Base-by-base conservation (phyloP, 2,797 vertebrate species). In the Siniperca obscura region DNA sequence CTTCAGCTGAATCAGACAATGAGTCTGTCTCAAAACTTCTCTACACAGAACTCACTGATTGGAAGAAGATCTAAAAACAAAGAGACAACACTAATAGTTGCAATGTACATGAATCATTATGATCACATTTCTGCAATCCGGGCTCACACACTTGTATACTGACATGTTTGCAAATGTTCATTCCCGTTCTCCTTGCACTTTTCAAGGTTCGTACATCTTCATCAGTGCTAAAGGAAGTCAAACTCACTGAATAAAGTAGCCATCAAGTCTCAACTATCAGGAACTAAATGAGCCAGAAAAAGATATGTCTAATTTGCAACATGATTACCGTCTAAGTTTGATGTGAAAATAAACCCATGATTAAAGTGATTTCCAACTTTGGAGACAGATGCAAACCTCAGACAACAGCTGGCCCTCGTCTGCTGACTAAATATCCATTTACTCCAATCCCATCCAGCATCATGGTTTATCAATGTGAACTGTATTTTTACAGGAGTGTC, bases 321-420 rank as follows among this genome's bases (percentile, higher is more conserved):
- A 52, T 85, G 76, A 89, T 89, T 84, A 78, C 71, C 48, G 17
- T 79, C 69, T 66, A 34, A 82, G 85, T 89, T 91, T 82, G 82
- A 91, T 89, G 85, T 80, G 83, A 89, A 93, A 93, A 93, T 90
- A 90, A 93, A 92, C 46, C 74, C 66, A 4, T 85, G 85, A 90
- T 91, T 92, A 90, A 93, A 93, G 89, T 85, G 78, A 85, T 86
- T 91, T 88, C 79, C 80, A 78, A 80, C 68, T 64, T 61, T 69
- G 90, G 82, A 89, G 86, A 83, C 83, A 70, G 68, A 86, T 64
- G 7, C 83, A 85, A 83, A 90, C 71, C 84, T 88, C 90, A 89
- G 82, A 82, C 84, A 74, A 70, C 91, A 92, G 90, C 91, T 90
- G 88, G 84, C 72, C 67, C 60, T 82, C 59, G 48, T 85, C 82